Evolutionary conservation across 2,113 vertebrate species (phyloP).

Genomic region (Oenanthe oenanthe): DNA sequence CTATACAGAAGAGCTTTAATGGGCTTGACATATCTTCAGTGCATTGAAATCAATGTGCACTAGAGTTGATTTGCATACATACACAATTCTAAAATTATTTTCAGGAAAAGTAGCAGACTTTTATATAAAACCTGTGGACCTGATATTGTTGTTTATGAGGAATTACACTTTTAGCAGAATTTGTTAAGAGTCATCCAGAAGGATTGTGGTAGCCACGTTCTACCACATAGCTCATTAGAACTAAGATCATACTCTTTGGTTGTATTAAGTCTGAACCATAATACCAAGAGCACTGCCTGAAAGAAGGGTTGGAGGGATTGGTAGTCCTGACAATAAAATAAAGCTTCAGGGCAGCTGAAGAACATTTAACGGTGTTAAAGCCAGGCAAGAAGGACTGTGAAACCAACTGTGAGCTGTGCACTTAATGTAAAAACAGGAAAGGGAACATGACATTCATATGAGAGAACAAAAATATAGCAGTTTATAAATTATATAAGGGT

Average conservation of each 20-base stretch:
- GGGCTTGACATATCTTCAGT: not conserved
- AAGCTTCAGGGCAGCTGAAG: not conserved
- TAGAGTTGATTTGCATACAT: not conserved
- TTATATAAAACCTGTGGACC: not conserved
- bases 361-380: not conserved
- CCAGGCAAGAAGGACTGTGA: not conserved
- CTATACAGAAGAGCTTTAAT: not conserved
- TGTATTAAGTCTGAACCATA: not conserved
- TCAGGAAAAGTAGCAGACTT: not conserved
- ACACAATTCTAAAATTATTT: not conserved
- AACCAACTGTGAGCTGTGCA: not conserved
- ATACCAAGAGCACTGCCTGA: not conserved
- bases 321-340: not conserved
- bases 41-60: not conserved
- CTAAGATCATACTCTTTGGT: not conserved
- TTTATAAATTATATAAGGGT: not conserved
- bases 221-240: not conserved
- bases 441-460: fast-evolving
- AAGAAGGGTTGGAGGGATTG: not conserved
- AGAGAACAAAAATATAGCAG: not conserved
- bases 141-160: not conserved
- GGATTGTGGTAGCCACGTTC: fast-evolving
- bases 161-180: not conserved
- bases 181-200: not conserved
- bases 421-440: not conserved